Conservation (phyloP, 2,113 vertebrate genomes). For the Python bivittatus region DNA sequence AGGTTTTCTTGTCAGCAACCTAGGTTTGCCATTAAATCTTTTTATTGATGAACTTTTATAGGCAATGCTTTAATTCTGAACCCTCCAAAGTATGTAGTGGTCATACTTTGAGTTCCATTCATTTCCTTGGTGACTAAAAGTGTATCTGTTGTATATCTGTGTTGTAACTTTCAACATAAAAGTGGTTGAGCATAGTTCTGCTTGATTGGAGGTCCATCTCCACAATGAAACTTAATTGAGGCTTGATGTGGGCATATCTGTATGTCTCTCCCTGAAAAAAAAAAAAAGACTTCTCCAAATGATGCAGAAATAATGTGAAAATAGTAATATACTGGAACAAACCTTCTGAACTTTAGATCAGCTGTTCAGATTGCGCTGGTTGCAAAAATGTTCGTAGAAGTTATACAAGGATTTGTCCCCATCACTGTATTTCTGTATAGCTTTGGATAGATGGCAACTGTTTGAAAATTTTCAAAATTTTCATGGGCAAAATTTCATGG, state of each 20-base stretch:
- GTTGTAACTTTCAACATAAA: not conserved
- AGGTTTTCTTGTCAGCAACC: not conserved
- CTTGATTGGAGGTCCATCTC: not conserved
- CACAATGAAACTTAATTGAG: not conserved
- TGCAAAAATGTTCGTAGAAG: not conserved
- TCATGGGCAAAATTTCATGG: not conserved
- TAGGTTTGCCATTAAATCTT: not conserved
- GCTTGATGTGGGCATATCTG: not conserved
- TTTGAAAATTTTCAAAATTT: not conserved
- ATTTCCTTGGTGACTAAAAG: not conserved
- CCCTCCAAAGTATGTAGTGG: not conserved
- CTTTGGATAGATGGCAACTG: not conserved
- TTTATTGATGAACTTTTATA: not conserved
- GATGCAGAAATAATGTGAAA: not conserved
- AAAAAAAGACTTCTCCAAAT: not conserved
- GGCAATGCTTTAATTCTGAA: not conserved
- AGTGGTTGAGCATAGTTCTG: not conserved
- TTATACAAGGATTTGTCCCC: not conserved
- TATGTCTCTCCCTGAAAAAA: not conserved
- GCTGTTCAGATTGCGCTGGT: not conserved
- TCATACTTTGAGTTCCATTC: not conserved
- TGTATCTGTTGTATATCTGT: not conserved
- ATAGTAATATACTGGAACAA: not conserved
- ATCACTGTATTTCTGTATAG: not conserved
- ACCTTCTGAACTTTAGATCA: not conserved